Conservation (phyloP, 2,797 vertebrate species). For the Ctenopoma multispine region DNA sequence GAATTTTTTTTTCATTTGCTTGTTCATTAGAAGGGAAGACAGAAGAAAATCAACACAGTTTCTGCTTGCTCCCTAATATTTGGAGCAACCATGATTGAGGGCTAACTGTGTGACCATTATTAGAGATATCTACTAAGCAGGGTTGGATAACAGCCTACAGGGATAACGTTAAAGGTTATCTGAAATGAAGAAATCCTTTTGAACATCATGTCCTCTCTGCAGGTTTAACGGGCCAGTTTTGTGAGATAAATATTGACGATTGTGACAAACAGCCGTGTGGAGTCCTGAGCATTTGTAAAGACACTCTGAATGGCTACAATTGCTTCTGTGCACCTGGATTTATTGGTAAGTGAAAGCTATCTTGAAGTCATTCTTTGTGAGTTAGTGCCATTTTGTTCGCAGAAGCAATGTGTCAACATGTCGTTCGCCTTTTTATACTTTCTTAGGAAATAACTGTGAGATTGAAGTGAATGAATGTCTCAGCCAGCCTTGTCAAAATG, state of each 20-base stretch:
- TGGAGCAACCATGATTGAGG: background rate
- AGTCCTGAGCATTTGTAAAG: constrained; percentile 85
- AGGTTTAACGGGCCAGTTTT: constrained; percentile 87
- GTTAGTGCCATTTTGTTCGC: constrained; percentile 40
- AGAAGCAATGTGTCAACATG: constrained; percentile 33
- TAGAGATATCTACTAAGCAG: background rate
- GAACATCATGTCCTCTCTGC: constrained; percentile 16
- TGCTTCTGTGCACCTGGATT: constrained; percentile 92
- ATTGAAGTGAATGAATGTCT: constrained; percentile 87
- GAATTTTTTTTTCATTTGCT: background rate
- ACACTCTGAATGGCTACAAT: constrained; percentile 75
- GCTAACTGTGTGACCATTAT: background rate
- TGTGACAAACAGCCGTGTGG: constrained; percentile 87
- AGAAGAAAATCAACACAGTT: background rate
- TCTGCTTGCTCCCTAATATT: background rate
- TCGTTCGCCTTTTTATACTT: constrained; percentile 55
- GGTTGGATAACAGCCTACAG: background rate
- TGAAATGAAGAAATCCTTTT: background rate
- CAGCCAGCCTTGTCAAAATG: constrained; percentile 84
- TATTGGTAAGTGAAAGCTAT: constrained; percentile 79
- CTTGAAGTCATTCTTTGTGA: constrained; percentile 38
- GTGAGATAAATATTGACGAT: constrained; percentile 79
- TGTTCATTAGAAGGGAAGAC: background rate
- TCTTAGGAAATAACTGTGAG: constrained; percentile 86
- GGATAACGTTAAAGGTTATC: background rate